phyloP scores from a whole-genome alignment of 2,888 invertebrate genomes.

The Isotomurus palustris region DNA sequence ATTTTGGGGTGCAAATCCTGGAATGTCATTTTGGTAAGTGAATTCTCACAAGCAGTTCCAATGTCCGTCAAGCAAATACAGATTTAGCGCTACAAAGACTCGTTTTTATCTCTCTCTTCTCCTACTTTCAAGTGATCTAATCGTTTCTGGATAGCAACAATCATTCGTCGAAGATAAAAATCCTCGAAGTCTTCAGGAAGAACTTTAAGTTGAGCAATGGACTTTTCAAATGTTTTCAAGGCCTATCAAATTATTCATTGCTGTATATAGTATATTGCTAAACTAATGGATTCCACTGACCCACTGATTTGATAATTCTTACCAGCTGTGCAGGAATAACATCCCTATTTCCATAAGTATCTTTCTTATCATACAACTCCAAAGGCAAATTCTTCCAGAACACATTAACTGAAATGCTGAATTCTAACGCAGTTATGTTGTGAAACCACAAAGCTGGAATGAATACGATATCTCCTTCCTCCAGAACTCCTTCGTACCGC shows the following conservation, averaged over 20 bases:
- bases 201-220: constrained; percentile 50
- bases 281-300: neutral
- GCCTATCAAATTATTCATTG: constrained; percentile 48
- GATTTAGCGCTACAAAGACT: no score
- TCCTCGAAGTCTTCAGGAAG: constrained; percentile 53
- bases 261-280: neutral
- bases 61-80: no score
- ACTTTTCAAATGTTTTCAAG: constrained; percentile 52
- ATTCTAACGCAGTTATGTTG: constrained; percentile 53
- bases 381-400: constrained; percentile 55
- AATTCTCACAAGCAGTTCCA: no score
- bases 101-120: constrained; percentile 3
- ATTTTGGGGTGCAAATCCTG: no score
- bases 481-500: constrained; percentile 50
- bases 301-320: constrained; percentile 12
- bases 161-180: constrained; percentile 53
- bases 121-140: constrained; percentile 12
- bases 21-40: neutral
- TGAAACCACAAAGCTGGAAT: constrained; percentile 60
- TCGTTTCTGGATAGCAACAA: constrained; percentile 42
- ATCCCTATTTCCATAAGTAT: constrained; percentile 57
- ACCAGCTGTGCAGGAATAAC: constrained; percentile 52
- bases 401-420: constrained; percentile 56
- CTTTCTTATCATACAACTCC: constrained; percentile 54
- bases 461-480: constrained; percentile 52